These are phyloP conservation scores for Drosophila bocqueti DNA, from an alignment of 1,140 invertebrate species.

Conservation along the genomic window DNA sequence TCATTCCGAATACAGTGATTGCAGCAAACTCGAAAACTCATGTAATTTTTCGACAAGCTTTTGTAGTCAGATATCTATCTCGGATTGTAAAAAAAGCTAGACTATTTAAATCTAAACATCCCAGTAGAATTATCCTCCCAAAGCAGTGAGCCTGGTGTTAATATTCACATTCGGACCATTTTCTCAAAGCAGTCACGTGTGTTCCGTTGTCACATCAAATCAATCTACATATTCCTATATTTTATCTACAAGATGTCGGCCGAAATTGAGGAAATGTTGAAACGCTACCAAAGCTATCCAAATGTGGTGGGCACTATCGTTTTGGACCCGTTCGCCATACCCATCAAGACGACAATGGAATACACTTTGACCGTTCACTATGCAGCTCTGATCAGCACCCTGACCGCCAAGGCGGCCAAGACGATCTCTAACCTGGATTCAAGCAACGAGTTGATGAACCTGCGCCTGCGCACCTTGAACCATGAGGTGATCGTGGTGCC, in stretches of 20 bases:
- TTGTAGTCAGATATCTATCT: too few relatives aligned
- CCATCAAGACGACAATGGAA: slow-evolving; percentile 91
- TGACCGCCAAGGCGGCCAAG: slow-evolving; percentile 89
- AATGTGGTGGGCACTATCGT: slow-evolving; percentile 91
- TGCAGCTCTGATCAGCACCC: slow-evolving; percentile 87
- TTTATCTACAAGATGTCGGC: slow-evolving; percentile 85
- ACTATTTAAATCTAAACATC: background rate
- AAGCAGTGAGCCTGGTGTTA: slow-evolving; percentile 6
- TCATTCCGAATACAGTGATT: background rate
- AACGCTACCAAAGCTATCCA: slow-evolving; percentile 89
- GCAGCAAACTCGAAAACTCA: too few relatives aligned
- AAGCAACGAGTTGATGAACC: slow-evolving; percentile 91
- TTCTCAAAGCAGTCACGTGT: background rate
- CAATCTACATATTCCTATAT: background rate
- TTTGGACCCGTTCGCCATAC: slow-evolving; percentile 91
- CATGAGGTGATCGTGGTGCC: slow-evolving; percentile 97
- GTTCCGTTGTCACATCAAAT: background rate
- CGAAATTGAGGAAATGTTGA: slow-evolving; percentile 92
- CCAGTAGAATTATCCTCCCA: background rate
- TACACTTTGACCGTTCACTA: slow-evolving; percentile 91
- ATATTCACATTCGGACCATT: background rate
- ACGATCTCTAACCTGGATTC: slow-evolving; percentile 91
- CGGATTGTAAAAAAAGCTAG: background rate
- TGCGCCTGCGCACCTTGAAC: slow-evolving; percentile 95
- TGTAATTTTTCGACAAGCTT: too few relatives aligned